These are phyloP conservation scores for Myrmecobius fasciatus DNA, from an alignment of 2,113 vertebrate genomes.

Conservation along the genomic window DNA sequence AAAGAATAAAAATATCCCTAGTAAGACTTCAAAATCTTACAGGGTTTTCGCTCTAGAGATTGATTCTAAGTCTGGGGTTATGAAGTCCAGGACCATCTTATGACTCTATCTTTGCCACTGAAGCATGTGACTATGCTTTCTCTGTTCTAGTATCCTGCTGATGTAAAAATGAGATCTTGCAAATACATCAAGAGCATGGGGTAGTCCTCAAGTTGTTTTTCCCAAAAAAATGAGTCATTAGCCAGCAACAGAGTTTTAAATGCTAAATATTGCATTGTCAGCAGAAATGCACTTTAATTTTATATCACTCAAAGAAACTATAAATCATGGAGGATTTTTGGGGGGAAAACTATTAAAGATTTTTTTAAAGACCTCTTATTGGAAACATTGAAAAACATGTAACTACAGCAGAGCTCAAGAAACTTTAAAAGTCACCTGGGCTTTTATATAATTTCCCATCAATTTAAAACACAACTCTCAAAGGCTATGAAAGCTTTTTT, in stretches of 20 bases:
- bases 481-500: slow-evolving; percentile 61
- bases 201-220: slow-evolving; percentile 28
- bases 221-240: slow-evolving; percentile 34
- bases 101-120: neutral
- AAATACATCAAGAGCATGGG: neutral
- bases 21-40: neutral
- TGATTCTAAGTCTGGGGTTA: neutral
- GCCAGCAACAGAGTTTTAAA: slow-evolving; percentile 41
- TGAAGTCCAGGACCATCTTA: neutral
- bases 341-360: slow-evolving; percentile 14
- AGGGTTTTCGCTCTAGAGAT: neutral
- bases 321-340: slow-evolving; percentile 48
- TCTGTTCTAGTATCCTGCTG: neutral
- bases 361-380: slow-evolving; percentile 47
- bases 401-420: slow-evolving; percentile 49
- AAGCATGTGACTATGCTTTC: neutral
- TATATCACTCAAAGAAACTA: slow-evolving; percentile 44
- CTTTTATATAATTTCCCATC: slow-evolving; percentile 64
- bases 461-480: slow-evolving; percentile 66
- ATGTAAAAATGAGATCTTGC: slow-evolving; percentile 12
- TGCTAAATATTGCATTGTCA: slow-evolving; percentile 28
- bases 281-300: slow-evolving; percentile 44
- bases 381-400: slow-evolving; percentile 65
- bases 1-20: neutral
- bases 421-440: slow-evolving; percentile 65